These are phyloP conservation scores for Drosophila mayaguana DNA, from an alignment of 2,888 invertebrate genomes.

Conservation along the genomic window DNA sequence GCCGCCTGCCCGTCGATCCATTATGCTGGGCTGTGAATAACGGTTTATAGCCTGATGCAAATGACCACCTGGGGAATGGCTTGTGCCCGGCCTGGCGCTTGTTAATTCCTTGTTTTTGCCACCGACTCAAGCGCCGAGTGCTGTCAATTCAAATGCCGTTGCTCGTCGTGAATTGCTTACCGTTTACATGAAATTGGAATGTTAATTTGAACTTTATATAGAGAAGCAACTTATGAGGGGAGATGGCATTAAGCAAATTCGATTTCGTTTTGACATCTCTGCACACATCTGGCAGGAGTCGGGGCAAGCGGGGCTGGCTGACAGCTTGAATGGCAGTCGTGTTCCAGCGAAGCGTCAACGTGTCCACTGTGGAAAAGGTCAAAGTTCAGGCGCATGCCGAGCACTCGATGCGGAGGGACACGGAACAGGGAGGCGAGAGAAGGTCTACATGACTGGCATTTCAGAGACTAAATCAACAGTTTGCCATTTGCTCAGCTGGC, in stretches of 20 bases:
- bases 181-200: slow-evolving; percentile 20
- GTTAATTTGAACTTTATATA: not conserved
- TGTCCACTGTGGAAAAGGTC: slow-evolving; percentile 55
- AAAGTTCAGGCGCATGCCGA: slow-evolving; percentile 69
- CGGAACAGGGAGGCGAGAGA: slow-evolving; percentile 15
- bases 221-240: too few species aligned
- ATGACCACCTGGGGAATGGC: slow-evolving; percentile 43
- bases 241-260: not conserved
- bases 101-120: slow-evolving; percentile 9
- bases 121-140: slow-evolving; percentile 24
- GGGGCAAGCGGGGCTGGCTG: slow-evolving; percentile 2
- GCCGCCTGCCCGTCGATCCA: not conserved
- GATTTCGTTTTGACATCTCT: not conserved
- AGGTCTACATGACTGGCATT: slow-evolving; percentile 59
- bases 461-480: slow-evolving; percentile 70
- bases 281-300: not conserved
- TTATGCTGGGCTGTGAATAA: slow-evolving; percentile 25
- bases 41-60: slow-evolving; percentile 34
- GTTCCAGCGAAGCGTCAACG: slow-evolving; percentile 6
- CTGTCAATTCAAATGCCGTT: slow-evolving; percentile 28
- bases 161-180: not conserved
- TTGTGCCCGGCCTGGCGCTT: not conserved
- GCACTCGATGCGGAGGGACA: slow-evolving; percentile 10
- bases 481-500: slow-evolving; percentile 57
- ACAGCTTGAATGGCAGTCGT: not conserved